phyloP scores from a whole-genome alignment of 2,888 invertebrate genomes.

The Mesoligia furuncula region DNA sequence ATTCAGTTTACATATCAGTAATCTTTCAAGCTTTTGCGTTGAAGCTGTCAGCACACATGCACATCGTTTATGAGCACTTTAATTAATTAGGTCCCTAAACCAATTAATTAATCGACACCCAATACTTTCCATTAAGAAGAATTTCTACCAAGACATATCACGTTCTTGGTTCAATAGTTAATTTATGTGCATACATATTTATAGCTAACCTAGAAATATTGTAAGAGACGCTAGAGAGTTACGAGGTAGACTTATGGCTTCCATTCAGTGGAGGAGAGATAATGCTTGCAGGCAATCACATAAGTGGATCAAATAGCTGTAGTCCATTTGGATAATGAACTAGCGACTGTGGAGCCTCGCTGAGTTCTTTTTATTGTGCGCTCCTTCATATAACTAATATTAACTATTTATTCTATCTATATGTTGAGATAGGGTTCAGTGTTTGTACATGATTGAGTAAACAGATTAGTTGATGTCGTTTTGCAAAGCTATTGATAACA shows the following conservation, averaged over 20 bases:
- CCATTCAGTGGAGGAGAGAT: conserved; percentile 88
- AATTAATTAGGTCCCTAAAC: background rate
- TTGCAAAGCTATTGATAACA: conserved; percentile 12
- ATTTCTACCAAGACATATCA: conserved; percentile 45
- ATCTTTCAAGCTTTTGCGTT: background rate
- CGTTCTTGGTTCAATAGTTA: conserved; percentile 72
- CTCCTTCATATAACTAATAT: conserved; percentile 78
- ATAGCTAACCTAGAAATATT: conserved; percentile 81
- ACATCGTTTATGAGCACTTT: background rate
- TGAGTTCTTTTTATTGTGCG: conserved; percentile 83
- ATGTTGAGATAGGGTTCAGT: conserved; percentile 28
- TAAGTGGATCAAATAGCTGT: conserved; percentile 91
- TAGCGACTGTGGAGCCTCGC: conserved; percentile 84
- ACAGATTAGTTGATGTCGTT: conserved; percentile 4
- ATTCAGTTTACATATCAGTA: background rate
- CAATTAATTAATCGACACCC: conserved; percentile 24
- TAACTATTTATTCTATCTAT: conserved; percentile 62
- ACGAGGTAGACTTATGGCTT: conserved; percentile 89
- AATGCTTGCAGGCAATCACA: conserved; percentile 90
- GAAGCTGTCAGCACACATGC: background rate
- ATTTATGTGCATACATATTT: conserved; percentile 82
- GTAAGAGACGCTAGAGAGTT: conserved; percentile 86
- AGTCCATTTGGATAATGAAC: conserved; percentile 91
- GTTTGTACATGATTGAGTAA: conserved; percentile 42
- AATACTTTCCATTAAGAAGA: conserved; percentile 32